These are phyloP conservation scores for Zootoca vivipara DNA, from an alignment of 2,113 vertebrate genomes.

Conservation along the genomic window DNA sequence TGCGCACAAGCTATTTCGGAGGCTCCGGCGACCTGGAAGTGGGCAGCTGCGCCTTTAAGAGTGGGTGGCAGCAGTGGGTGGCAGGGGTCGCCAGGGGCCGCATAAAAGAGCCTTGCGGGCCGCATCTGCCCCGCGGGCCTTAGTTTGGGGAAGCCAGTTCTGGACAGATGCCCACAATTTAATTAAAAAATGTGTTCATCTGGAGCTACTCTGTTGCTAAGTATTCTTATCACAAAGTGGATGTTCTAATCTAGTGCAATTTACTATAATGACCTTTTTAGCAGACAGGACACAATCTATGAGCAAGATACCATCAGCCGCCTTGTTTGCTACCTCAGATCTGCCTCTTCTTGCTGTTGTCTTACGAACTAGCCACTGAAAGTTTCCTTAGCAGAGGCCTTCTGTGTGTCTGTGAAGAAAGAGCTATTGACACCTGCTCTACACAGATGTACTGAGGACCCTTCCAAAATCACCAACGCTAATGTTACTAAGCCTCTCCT, in stretches of 20 bases:
- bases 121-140: no score
- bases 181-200: background rate
- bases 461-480: background rate
- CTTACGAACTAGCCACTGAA: background rate
- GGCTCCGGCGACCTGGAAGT: no score
- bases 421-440: background rate
- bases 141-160: no score
- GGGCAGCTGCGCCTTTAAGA: no score
- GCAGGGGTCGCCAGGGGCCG: no score
- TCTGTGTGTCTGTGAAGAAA: background rate
- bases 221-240: background rate
- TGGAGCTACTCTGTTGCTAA: background rate
- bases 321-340: background rate
- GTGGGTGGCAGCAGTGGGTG: no score
- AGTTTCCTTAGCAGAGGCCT: background rate
- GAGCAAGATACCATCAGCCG: background rate
- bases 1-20: no score
- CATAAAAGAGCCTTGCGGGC: no score
- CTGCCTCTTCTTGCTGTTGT: background rate
- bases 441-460: background rate
- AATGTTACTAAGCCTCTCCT: background rate
- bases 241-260: background rate
- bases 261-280: background rate
- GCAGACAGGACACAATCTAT: no score
- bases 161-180: background rate